These are phyloP conservation scores for Enteromius radiatus DNA, from an alignment of 2,797 vertebrate species.

Conservation along the genomic window DNA sequence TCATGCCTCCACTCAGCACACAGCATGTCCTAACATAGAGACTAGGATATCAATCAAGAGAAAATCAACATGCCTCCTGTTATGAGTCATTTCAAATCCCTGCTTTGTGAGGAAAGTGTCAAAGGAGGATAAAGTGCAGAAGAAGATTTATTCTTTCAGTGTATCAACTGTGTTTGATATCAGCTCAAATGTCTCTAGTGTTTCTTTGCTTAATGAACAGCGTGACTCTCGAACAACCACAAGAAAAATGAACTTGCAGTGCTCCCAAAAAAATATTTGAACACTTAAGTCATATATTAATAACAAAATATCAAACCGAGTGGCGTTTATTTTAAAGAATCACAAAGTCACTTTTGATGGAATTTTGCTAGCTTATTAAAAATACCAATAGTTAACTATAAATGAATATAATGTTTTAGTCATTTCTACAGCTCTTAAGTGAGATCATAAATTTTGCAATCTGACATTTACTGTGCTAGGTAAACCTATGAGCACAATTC, in stretches of 20 bases:
- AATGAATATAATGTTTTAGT: neutral
- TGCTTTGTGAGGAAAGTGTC: slow-evolving; percentile 33
- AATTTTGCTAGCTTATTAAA: neutral
- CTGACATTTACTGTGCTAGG: neutral
- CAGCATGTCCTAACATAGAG: slow-evolving; percentile 62
- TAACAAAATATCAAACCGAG: neutral
- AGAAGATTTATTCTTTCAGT: slow-evolving; percentile 30
- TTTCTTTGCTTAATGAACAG: slow-evolving; percentile 56
- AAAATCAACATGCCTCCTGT: slow-evolving; percentile 40
- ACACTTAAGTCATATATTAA: neutral
- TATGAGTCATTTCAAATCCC: slow-evolving; percentile 43
- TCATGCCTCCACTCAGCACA: slow-evolving; percentile 75
- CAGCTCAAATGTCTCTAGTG: slow-evolving; percentile 40
- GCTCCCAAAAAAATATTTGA: slow-evolving; percentile 6
- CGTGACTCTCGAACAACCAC: neutral
- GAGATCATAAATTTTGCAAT: neutral
- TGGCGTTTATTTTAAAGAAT: neutral
- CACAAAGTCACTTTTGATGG: neutral
- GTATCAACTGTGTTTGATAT: slow-evolving; percentile 42
- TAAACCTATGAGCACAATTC: neutral
- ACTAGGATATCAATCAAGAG: slow-evolving; percentile 36
- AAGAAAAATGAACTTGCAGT: slow-evolving; percentile 62
- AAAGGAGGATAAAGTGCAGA: slow-evolving; percentile 30
- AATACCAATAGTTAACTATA: neutral
- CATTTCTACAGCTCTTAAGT: neutral